Base-by-base conservation (phyloP, 1,140 invertebrate genomes). In the Brachionus angularis region DNA sequence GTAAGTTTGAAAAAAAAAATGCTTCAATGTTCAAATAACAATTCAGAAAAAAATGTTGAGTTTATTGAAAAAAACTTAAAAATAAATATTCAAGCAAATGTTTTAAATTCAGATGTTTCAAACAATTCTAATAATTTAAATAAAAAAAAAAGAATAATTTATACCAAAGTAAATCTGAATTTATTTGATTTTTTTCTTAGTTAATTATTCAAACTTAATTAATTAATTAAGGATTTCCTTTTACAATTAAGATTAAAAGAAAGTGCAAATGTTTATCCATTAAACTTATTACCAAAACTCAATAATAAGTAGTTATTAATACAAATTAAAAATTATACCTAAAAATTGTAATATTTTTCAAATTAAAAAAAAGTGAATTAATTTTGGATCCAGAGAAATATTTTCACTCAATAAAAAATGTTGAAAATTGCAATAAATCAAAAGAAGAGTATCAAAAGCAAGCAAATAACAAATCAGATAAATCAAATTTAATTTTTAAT, bases 111-210 rank as follows among this genome's bases (percentile, higher is more conserved):
- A n/a, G 14, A 10, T 29, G 33, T 23, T 14, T 14, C 53, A 21
- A 10, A 18, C 16, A 2, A 14, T 25, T 5, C 18, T 21, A 18
- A 39, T 23, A 34, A 58, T 36, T 21, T 3, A 21, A 36, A 23
- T 8, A 25, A 10, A 7, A 50, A 0, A 4, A 58, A 36, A 39
- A 58, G 53, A 58, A 58, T 58, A 12, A 58, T 58, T 58, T 58
- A 58, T 39, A 58, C 53, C 1, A 58, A 58, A 58, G 53, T 58
- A 58, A 23, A n/a, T n/a, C n/a, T n/a, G n/a, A n/a, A n/a, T n/a
- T n/a, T n/a, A n/a, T n/a, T n/a, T n/a, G n/a, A n/a, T n/a, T n/a
- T n/a, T n/a, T n/a, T n/a, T n/a, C n/a, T n/a, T n/a, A n/a, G n/a
- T n/a, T n/a, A n/a, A n/a, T n/a, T n/a, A n/a, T n/a, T n/a, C n/a